Percentiles rank a stretch among this genome's conserved stretches.
phyloP scores from a whole-genome alignment of 2,888 invertebrate species.

The Caradrina clavipalpis region DNA sequence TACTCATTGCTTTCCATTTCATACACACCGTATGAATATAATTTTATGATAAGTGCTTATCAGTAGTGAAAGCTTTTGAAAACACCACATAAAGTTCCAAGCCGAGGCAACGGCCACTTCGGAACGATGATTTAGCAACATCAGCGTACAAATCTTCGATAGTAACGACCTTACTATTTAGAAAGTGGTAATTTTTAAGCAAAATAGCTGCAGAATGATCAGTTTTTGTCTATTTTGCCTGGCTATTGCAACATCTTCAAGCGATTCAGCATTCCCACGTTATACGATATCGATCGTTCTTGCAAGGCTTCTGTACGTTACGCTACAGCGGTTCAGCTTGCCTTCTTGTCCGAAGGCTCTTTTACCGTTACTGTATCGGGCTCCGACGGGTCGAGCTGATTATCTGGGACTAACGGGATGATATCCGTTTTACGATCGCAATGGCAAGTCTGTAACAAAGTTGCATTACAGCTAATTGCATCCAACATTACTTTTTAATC shows the following conservation, averaged over 20 bases:
- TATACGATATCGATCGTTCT: constrained; percentile 84
- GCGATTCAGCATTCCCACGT: constrained; percentile 75
- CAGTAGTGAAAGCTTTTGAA: constrained; percentile 68
- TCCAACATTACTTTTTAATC: constrained; percentile 47
- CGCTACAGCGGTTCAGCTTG: constrained; percentile 75
- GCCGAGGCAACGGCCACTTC: constrained; percentile 62
- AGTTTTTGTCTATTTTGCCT: constrained; percentile 44
- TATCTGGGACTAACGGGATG: constrained; percentile 84
- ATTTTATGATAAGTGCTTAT: constrained; percentile 48
- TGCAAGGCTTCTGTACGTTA: constrained; percentile 84
- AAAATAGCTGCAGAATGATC: constrained; percentile 40
- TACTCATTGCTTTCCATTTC: constrained; percentile 65
- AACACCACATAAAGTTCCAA: constrained; percentile 50
- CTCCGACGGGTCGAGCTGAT: constrained; percentile 73
- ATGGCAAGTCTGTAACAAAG: constrained; percentile 57
- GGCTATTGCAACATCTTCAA: constrained; percentile 61
- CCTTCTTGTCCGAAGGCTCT: constrained; percentile 74
- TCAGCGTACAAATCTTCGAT: constrained; percentile 57
- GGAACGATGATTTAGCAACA: constrained; percentile 71
- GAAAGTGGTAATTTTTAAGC: constrained; percentile 66
- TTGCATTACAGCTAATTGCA: constrained; percentile 66
- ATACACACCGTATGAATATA: constrained; percentile 38
- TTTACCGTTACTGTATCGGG: constrained; percentile 80
- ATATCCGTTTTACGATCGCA: constrained; percentile 73
- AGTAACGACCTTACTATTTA: constrained; percentile 67